Percentiles rank a stretch among this genome's conserved stretches.
Evolutionary conservation across 1,140 invertebrate species (phyloP).

Genomic region (Oscheius sp.): DNA sequence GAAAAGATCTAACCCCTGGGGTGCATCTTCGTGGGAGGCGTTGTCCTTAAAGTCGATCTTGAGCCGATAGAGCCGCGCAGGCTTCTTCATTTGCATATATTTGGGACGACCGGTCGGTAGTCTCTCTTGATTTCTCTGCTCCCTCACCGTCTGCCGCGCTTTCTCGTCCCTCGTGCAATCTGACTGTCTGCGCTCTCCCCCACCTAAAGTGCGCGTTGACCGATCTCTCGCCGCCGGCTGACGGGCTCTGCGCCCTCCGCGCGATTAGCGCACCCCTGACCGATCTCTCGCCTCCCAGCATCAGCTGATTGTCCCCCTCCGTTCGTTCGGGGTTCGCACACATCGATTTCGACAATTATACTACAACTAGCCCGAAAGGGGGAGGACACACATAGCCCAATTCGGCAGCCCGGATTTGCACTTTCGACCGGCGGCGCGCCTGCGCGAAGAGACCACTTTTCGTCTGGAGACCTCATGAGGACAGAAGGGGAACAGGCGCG

Average conservation of each 20-base stretch:
- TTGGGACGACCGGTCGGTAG: too few relatives aligned
- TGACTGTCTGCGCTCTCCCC: too few relatives aligned
- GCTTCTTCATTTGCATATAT: conserved; percentile 14
- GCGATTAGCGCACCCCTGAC: not conserved
- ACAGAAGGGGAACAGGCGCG: too few relatives aligned
- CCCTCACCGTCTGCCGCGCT: not conserved
- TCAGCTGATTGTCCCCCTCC: conserved; percentile 1
- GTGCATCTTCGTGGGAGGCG: too few relatives aligned
- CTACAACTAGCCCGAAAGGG: not conserved
- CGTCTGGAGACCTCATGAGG: too few relatives aligned
- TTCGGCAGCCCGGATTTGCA: too few relatives aligned
- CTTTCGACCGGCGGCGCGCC: too few relatives aligned
- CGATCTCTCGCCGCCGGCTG: not conserved
- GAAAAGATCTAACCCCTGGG: too few relatives aligned
- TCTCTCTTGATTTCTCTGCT: too few relatives aligned
- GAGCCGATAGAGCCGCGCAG: too few relatives aligned
- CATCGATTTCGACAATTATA: conserved; percentile 2
- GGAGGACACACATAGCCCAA: too few relatives aligned
- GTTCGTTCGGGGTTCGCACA: not conserved
- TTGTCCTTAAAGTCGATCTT: conserved; percentile 1
- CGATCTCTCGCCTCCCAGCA: not conserved
- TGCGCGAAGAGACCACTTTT: too few relatives aligned
- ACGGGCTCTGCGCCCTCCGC: not conserved
- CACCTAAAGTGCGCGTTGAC: not conserved
- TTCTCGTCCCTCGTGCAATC: not conserved